Conservation (phyloP, 2,888 invertebrate genomes). For the Coleophora flavipennella region DNA sequence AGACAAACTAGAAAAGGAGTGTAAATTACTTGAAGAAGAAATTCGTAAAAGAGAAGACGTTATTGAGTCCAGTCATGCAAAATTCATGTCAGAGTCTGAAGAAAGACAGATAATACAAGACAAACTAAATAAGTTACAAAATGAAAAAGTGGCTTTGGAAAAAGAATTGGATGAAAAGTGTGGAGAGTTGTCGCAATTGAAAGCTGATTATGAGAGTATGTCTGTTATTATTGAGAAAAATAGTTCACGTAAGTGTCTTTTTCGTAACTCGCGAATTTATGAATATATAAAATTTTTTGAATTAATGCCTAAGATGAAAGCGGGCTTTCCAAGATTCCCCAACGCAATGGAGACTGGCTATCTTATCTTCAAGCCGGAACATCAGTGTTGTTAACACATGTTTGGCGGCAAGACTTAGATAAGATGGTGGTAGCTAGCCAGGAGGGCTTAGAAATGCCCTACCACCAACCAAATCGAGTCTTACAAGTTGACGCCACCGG, state of each 20-base stretch:
- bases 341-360: too few relatives aligned
- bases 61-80: conserved; percentile 16
- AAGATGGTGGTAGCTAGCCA: too few relatives aligned
- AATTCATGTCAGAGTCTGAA: conserved; percentile 17
- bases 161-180: conserved; percentile 20
- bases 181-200: conserved; percentile 21
- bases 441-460: too few relatives aligned
- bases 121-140: conserved; percentile 17
- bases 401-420: too few relatives aligned
- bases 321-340: too few relatives aligned
- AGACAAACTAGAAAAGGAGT: conserved; percentile 17
- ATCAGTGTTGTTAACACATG: too few relatives aligned
- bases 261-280: too few relatives aligned
- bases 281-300: too few relatives aligned
- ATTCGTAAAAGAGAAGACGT: conserved; percentile 17
- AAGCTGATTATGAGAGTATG: conserved; percentile 19
- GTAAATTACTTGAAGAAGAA: conserved; percentile 20
- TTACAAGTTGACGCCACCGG: too few relatives aligned
- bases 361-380: too few relatives aligned
- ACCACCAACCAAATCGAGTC: too few relatives aligned
- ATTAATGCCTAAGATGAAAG: too few relatives aligned
- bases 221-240: conserved; percentile 20
- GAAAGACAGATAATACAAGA: conserved; percentile 21
- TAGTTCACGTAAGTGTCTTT: conserved; percentile 22
- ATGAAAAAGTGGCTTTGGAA: conserved; percentile 24